These are phyloP conservation scores for Tetranychus truncatus DNA, from an alignment of 2,888 invertebrate species.

Conservation along the genomic window DNA sequence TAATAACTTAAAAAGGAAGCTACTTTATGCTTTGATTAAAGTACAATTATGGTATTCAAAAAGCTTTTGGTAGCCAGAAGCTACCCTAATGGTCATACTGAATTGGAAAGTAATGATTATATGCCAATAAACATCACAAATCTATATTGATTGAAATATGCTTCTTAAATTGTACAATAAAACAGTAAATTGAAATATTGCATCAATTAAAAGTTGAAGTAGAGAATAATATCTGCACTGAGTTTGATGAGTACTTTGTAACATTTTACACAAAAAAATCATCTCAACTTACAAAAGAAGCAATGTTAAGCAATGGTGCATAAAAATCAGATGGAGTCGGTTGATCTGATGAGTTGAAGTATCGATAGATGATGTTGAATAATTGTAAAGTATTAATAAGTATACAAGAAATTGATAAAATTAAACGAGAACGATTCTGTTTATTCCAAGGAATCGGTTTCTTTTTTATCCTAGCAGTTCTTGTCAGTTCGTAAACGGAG, in stretches of 20 bases:
- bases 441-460: constrained; percentile 23
- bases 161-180: background rate
- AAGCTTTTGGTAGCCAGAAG: too few relatives aligned
- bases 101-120: too few relatives aligned
- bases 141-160: background rate
- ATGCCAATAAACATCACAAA: background rate
- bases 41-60: too few relatives aligned
- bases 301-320: constrained; percentile 2
- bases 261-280: background rate
- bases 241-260: background rate
- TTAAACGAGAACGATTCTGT: constrained; percentile 23
- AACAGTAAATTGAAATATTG: background rate
- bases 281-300: constrained; percentile 1
- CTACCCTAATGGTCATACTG: too few relatives aligned
- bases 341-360: background rate
- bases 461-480: constrained; percentile 14
- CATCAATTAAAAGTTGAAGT: background rate
- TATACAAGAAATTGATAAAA: constrained; percentile 4
- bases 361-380: background rate
- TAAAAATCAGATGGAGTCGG: constrained; percentile 2
- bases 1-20: too few relatives aligned
- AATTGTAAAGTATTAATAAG: constrained; percentile 12
- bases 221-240: too few relatives aligned
- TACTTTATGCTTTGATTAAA: too few relatives aligned
- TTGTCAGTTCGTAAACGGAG: constrained; percentile 44